Evolutionary conservation across 2,797 vertebrate species (phyloP), one percentile per base, ranked within the genome.

Genomic region (Cossypha niveicapilla): DNA sequence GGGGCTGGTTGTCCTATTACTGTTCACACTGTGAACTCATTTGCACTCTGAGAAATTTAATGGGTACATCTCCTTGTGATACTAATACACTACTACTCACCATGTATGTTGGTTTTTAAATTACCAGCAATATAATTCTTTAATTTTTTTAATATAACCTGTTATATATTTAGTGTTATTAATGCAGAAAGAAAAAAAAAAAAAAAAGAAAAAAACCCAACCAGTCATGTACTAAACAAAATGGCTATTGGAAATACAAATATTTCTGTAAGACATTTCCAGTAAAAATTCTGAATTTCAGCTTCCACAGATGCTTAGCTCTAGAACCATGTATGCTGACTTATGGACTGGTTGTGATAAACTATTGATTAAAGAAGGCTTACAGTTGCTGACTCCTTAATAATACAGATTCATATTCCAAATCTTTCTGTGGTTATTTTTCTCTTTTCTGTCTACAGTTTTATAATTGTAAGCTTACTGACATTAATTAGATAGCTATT

Each of bases 11-110:
- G 28, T 92, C 53, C 75, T 67, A 21, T 92, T 0, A 0, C 37
- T 72, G 68, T 80, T 95, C 92, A 88, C 45, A 81, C 76, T 91
- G 94, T 86, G 89, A 94, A 90, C 58, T 90, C 54, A 60, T 91
- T 94, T 93, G 70, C 21, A 76, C 32, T 47, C 48, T 28, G 10
- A 90, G 34, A 34, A 78, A 77, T 90, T 91, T 91, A 83, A 92
- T 86, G 81, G 47, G 35, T 60, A 86, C 9, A 21, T 77, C 62
- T 77, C 13, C 5, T 75, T 56, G 18, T 84, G 62, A 35, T 34
- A 75, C 35, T 58, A 37, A 47, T 78, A 58, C 19, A 70, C 63
- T 57, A 5, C 16, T 62, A 51, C 17, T 86, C 47, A 62, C 30
- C 13, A 32, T 30, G 47, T 88, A 39, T 65, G 44, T 88, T 67